Evolutionary conservation across 2,888 invertebrate genomes (phyloP).

Genomic region (Pristionchus fissidentatus): DNA sequence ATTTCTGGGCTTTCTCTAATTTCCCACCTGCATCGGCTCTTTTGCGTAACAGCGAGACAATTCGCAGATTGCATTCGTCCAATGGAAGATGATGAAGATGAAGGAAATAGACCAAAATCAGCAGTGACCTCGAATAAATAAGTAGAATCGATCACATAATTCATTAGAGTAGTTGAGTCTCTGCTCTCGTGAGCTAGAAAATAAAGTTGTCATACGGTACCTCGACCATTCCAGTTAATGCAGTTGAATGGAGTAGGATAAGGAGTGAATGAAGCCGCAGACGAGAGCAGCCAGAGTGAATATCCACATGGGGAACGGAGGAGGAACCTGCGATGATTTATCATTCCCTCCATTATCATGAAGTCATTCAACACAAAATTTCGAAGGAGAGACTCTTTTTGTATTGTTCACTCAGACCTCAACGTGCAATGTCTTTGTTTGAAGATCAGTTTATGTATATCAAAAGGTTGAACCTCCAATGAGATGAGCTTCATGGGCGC

Average conservation of each 20-base stretch:
- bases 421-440: no score
- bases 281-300: constrained; percentile 84
- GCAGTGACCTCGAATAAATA: constrained; percentile 4
- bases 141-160: no score
- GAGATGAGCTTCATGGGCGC: constrained; percentile 75
- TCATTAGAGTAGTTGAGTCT: background rate
- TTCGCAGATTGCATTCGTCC: background rate
- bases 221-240: constrained; percentile 37
- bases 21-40: constrained; percentile 32
- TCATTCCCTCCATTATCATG: no score
- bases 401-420: no score
- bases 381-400: no score
- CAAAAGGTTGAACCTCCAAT: no score
- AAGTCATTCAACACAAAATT: no score
- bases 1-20: background rate
- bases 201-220: no score
- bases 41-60: background rate
- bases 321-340: constrained; percentile 28
- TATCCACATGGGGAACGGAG: constrained; percentile 84
- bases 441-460: no score
- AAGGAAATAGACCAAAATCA: constrained; percentile 16
- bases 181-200: no score
- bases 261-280: background rate
- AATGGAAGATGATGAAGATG: constrained; percentile 1
- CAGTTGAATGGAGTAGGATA: constrained; percentile 28